Evolutionary conservation across 2,113 vertebrate genomes (phyloP).

Genomic region (Hystrix brachyura): DNA sequence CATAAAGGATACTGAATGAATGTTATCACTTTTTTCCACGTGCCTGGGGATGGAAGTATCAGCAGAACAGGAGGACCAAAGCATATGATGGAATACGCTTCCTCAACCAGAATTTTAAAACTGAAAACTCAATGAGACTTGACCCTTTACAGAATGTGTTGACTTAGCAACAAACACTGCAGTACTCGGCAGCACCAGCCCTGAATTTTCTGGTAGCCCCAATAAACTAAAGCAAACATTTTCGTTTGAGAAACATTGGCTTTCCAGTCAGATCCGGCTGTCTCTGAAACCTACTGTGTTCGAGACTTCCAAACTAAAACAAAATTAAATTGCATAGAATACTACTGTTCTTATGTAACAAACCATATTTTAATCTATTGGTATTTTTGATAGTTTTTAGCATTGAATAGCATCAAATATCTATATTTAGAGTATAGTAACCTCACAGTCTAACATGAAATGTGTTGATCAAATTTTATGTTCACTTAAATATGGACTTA

Average conservation of each 20-base stretch:
- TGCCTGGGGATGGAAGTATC: neutral
- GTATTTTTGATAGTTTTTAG: neutral
- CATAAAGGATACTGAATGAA: neutral
- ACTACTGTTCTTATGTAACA: neutral
- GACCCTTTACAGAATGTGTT: neutral
- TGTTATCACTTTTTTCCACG: neutral
- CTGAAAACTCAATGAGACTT: neutral
- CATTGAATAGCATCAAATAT: neutral
- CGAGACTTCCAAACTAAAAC: neutral
- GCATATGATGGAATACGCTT: neutral
- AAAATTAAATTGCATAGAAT: neutral
- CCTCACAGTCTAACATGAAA: neutral
- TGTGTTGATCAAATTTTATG: neutral
- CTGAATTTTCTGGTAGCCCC: neutral
- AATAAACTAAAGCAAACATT: neutral
- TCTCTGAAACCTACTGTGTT: neutral
- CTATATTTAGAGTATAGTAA: neutral
- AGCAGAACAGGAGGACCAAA: neutral
- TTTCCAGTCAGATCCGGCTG: neutral
- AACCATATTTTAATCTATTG: neutral
- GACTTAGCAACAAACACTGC: neutral
- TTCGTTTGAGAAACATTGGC: neutral
- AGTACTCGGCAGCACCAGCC: neutral
- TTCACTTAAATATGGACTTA: neutral
- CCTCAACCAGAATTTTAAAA: neutral